A percentile compares a stretch with the other conserved stretches of the same genome.
Conservation (phyloP, 2,888 invertebrate genomes). For the Pollenia labialis region DNA sequence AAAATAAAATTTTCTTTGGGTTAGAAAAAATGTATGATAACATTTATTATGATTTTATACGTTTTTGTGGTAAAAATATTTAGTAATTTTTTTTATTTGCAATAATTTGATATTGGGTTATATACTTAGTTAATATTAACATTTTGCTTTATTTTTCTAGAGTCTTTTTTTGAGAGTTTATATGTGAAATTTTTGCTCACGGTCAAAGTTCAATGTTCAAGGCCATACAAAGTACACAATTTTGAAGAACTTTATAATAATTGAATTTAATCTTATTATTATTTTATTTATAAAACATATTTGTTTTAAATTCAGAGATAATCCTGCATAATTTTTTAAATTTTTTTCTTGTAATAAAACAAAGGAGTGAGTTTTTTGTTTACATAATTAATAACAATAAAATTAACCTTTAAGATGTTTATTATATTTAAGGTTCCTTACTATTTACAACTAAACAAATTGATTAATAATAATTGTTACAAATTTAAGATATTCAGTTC, state of each 20-base stretch:
- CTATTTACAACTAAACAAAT: too few relatives aligned
- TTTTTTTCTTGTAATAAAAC: neutral
- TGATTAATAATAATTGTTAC: too few relatives aligned
- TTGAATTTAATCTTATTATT: neutral
- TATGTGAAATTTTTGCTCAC: neutral
- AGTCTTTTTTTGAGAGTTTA: neutral
- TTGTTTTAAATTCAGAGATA: neutral
- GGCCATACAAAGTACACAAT: neutral
- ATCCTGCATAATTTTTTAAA: neutral
- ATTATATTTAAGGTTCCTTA: too few relatives aligned
- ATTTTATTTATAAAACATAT: neutral
- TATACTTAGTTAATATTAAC: neutral
- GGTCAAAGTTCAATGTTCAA: neutral
- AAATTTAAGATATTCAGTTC: too few relatives aligned
- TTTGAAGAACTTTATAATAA: neutral
- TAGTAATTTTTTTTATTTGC: slow-evolving; percentile 12
- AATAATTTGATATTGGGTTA: slow-evolving; percentile 14
- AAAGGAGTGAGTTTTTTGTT: too few relatives aligned
- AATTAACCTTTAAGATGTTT: too few relatives aligned
- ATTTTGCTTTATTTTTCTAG: neutral
- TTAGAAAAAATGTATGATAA: neutral
- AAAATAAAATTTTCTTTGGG: neutral
- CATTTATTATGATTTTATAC: neutral
- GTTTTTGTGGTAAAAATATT: neutral
- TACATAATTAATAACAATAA: too few relatives aligned